These are phyloP conservation scores for Uromys caudimaculatus DNA, from an alignment of 2,797 vertebrate genomes.

Conservation along the genomic window DNA sequence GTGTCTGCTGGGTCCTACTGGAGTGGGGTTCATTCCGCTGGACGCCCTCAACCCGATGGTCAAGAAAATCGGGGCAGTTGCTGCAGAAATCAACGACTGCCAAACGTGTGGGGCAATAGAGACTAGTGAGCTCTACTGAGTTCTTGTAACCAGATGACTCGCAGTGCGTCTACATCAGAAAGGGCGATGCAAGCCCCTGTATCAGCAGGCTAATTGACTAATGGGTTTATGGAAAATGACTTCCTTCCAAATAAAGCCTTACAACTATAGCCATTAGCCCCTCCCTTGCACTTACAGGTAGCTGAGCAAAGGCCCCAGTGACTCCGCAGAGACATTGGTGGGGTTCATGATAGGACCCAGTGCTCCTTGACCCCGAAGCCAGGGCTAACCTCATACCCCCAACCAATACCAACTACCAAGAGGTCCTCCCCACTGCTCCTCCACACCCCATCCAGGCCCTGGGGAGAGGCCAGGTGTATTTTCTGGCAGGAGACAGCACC, in stretches of 20 bases:
- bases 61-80: neutral
- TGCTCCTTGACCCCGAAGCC: neutral
- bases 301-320: neutral
- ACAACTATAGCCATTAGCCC: neutral
- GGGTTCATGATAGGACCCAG: neutral
- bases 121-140: neutral
- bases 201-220: neutral
- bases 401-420: neutral
- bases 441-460: neutral
- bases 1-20: too few species aligned
- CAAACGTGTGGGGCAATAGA: neutral
- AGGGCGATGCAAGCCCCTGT: neutral
- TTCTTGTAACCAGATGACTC: neutral
- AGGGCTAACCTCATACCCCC: neutral
- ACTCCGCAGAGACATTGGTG: neutral
- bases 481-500: neutral
- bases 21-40: neutral
- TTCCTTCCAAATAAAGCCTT: slow-evolving; percentile 1
- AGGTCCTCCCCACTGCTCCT: neutral
- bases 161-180: neutral
- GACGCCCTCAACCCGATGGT: neutral
- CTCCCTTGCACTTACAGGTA: neutral
- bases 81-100: neutral
- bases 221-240: neutral
- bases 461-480: neutral